phyloP scores from a whole-genome alignment of 2,113 vertebrate genomes.

The Montifringilla adamsi region DNA sequence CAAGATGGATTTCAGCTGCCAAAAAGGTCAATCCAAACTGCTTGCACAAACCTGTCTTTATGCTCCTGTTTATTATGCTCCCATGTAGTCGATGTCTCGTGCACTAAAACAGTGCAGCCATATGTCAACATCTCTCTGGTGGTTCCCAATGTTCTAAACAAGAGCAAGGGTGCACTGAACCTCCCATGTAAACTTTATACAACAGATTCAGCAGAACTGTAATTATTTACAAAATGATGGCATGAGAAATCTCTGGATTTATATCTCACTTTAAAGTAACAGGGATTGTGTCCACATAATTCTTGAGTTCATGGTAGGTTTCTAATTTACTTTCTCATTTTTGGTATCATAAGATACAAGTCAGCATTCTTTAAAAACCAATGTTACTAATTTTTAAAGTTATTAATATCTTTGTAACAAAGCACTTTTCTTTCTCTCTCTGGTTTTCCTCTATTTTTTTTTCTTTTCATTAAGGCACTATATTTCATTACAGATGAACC shows the following conservation, averaged over 20 bases:
- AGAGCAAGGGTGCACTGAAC: conserved; percentile 98
- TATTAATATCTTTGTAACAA: background rate
- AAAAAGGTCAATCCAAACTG: conserved; percentile 82
- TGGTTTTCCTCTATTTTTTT: background rate
- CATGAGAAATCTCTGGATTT: conserved; percentile 90
- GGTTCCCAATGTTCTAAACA: conserved; percentile 98
- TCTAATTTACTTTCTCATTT: conserved; percentile 71
- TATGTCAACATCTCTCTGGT: conserved; percentile 99
- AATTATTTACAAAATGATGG: conserved; percentile 99
- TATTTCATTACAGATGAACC: background rate
- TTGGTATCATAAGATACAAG: conserved; percentile 62
- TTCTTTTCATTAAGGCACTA: background rate
- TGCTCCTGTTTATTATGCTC: conserved; percentile 99
- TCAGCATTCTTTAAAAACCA: conserved; percentile 5
- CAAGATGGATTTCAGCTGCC: conserved; percentile 84
- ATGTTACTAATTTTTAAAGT: background rate
- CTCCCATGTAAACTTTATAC: conserved; percentile 99
- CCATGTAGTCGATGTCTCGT: conserved; percentile 90
- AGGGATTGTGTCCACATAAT: conserved; percentile 76
- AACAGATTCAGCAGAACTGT: conserved; percentile 98
- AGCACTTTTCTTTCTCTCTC: background rate
- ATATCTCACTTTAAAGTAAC: conserved; percentile 81
- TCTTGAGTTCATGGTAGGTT: conserved; percentile 69
- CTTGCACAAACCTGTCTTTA: conserved; percentile 97
- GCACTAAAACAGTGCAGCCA: conserved; percentile 89